phyloP scores from a whole-genome alignment of 2,113 vertebrate genomes.

The Macaca mulatta region DNA sequence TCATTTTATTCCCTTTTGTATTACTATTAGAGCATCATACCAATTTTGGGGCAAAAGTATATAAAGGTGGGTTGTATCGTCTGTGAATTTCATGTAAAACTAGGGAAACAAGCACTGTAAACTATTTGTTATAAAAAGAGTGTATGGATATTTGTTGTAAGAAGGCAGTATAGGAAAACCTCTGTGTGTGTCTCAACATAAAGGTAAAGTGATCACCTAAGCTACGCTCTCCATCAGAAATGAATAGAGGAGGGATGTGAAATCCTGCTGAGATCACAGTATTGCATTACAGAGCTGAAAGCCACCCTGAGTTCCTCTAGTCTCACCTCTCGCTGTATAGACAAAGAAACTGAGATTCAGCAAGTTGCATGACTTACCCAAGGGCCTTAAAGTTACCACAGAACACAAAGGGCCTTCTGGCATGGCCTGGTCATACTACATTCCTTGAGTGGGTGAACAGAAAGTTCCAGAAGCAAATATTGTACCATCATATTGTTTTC shows the following conservation, averaged over 20 bases:
- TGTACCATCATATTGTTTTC: neutral
- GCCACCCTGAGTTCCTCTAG: neutral
- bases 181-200: neutral
- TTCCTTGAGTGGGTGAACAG: neutral
- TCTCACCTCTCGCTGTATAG: neutral
- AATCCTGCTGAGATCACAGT: neutral
- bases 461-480: constrained; percentile 28
- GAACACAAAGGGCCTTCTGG: neutral
- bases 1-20: neutral
- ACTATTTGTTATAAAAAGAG: neutral
- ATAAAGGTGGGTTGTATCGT: neutral
- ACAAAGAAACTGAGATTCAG: neutral
- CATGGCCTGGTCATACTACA: neutral
- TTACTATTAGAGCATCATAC: neutral
- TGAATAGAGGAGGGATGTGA: too few relatives aligned
- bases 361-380: neutral
- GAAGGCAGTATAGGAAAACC: neutral
- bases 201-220: neutral
- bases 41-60: neutral
- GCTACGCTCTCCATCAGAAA: neutral
- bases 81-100: neutral
- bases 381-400: neutral
- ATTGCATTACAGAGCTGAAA: neutral
- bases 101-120: neutral
- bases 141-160: neutral